These are phyloP conservation scores for Drosophila hydei DNA, from an alignment of 1,140 invertebrate species.

Conservation along the genomic window DNA sequence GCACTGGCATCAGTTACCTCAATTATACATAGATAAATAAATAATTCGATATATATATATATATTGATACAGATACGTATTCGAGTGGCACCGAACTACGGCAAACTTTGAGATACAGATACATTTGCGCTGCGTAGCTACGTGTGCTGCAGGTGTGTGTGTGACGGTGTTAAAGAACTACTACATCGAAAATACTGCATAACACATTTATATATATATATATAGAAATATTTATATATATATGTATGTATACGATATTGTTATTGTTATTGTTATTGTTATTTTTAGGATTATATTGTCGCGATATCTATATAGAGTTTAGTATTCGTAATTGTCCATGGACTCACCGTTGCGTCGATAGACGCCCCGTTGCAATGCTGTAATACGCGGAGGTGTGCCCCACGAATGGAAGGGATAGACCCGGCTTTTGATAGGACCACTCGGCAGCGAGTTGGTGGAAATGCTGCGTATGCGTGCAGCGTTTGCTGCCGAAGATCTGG, in stretches of 20 bases:
- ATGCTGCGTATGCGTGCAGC: slow-evolving; percentile 45
- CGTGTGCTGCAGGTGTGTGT: slow-evolving; percentile 51
- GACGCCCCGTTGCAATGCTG: slow-evolving; percentile 79
- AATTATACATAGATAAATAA: slow-evolving; percentile 49
- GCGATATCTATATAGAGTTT: slow-evolving; percentile 50
- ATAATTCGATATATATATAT: slow-evolving; percentile 40
- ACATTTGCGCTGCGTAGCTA: slow-evolving; percentile 47
- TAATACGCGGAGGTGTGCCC: slow-evolving; percentile 83
- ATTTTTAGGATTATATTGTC: slow-evolving; percentile 46
- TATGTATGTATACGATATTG: slow-evolving; percentile 31
- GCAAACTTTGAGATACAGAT: slow-evolving; percentile 36
- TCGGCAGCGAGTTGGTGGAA: slow-evolving; percentile 64
- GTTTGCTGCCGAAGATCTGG: slow-evolving; percentile 13
- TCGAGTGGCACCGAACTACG: slow-evolving; percentile 46
- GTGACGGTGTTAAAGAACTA: slow-evolving; percentile 15
- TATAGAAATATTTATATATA: slow-evolving; percentile 3
- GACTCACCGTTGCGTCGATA: slow-evolving; percentile 72
- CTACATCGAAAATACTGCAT: slow-evolving; percentile 40
- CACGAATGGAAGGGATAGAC: slow-evolving; percentile 68
- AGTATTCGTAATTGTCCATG: slow-evolving; percentile 72
- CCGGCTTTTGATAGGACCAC: slow-evolving; percentile 28
- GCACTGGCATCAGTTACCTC: slow-evolving; percentile 76
- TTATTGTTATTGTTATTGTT: slow-evolving; percentile 39
- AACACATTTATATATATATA: slow-evolving; percentile 7
- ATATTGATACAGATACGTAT: slow-evolving; percentile 50